Evolutionary conservation across 1,140 invertebrate species (phyloP), one percentile per base, ranked within the genome.

Genomic region (Triops longicaudatus): DNA sequence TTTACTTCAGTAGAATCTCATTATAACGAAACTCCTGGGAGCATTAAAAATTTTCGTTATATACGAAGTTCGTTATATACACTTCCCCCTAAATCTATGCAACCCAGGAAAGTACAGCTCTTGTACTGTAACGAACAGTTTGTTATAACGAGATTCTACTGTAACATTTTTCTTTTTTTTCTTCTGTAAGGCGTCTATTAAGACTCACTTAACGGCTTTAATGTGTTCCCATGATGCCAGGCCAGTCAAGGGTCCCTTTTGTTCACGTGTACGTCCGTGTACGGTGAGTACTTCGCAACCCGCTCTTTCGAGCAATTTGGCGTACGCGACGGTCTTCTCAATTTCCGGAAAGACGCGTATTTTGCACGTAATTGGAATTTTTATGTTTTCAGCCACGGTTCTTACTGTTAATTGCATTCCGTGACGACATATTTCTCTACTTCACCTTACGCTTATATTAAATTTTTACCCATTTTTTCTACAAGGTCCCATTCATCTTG

Each of bases 401-500:
- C 79, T 82, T 1, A 94, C 92, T 93, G 82, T 78, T 88, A 88
- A 78, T 17, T 41, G 27, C 76, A 17, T 42, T 74, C 0, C 37
- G 37, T 22, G 26, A 11, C 11, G 74, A 75, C 11, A 1, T 31
- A 12, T 37, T 11, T 4, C 28, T 28, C 1, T 6, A 22, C n/a
- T 2, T 0, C 14, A 31, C 6, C 1, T 72, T 77, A 41, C 28
- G 26, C 31, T 7, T 11, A 43, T 22, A 77, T 76, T 14, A 44
- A 5, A 74, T 82, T 63, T 63, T 83, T 86, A 97, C 94, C 92
- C 81, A 98, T 97, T 79, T 90, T 86, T 78, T 86, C 83, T 14
- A 97, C 84, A 28, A 98, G 85, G 17, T 92, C 86, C 96, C 96
- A 98, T 81, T 98, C 96, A 82, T 98, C 95, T 86, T 98, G 96